Evolutionary conservation across 2,888 invertebrate species (phyloP), one percentile per base, ranked within the genome.

Genomic region (Trachelus troglodyta): DNA sequence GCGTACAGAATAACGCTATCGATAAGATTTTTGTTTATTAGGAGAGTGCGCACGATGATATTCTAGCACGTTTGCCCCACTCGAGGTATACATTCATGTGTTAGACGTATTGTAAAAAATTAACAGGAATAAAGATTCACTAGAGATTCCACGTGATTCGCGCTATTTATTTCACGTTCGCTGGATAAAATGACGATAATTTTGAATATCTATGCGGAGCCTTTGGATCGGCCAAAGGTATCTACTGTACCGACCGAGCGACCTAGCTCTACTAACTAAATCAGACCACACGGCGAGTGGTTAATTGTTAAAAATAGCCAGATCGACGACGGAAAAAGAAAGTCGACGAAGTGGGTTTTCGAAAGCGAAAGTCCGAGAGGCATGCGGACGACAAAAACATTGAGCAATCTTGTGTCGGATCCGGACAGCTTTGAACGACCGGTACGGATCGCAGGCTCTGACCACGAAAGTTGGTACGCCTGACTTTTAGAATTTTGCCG

Each of bases 331-430:
- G 82, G 81, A 75, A 82, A 81, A 87, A 86, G 87, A 87, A 87
- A 87, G 87, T 85, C 80, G 82, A 83, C 69, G 37, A 34, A 40
- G 78, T 73, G 78, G 68, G 76, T 78, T 73, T 85, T 85, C 84
- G 86, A 86, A 86, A 88, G 88, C 88, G 87, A 88, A 88, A 88
- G 88, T 87, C 83, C 69, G 77, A 75, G 71, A 71, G 78, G 71
- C 71, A 15, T 71, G 75, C 79, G 82, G 78, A 80, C 83, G 85
- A 81, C 79, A 79, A 80, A 84, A 82, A 81, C 80, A 83, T 85
- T 86, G 80, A 80, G 83, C 86, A 85, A 84, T 80, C 80, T 80
- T 76, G 81, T 82, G 76, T 76, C 79, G 80, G 78, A 80, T 82
- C 75, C 2, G 23, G 56, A 56, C 56, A 23, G 56, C 56, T 56